Evolutionary conservation across 2,888 invertebrate species (phyloP).

Genomic region (Alloscopus bannaensis): DNA sequence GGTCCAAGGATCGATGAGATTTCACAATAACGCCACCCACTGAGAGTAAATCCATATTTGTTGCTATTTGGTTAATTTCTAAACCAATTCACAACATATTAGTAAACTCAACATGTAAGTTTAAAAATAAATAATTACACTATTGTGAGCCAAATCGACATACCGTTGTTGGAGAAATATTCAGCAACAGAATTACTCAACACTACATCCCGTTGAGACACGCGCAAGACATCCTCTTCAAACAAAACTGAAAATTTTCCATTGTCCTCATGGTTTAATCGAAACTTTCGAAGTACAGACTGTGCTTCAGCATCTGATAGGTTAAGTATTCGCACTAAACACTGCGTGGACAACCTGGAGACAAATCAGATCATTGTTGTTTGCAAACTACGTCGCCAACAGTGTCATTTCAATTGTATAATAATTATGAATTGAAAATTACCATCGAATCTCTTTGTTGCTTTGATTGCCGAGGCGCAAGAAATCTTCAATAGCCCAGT

Average conservation of each 20-base stretch:
- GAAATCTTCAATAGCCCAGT: conserved; percentile 52
- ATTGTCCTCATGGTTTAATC: conserved; percentile 2
- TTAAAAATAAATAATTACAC: background rate
- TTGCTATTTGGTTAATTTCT: conserved; percentile 40
- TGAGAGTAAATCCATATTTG: conserved; percentile 38
- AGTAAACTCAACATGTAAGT: background rate
- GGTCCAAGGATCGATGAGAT: conserved; percentile 28
- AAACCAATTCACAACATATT: background rate
- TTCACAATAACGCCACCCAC: conserved; percentile 62
- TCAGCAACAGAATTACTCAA: conserved; percentile 26
- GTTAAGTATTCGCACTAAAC: conserved; percentile 30
- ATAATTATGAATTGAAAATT: conserved; percentile 3
- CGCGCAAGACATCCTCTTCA: conserved; percentile 14
- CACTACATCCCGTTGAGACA: background rate
- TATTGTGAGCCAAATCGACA: background rate
- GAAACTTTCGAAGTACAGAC: conserved; percentile 17
- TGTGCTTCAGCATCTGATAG: conserved; percentile 36
- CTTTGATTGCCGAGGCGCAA: background rate
- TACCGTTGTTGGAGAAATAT: conserved; percentile 40
- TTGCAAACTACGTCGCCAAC: too few species aligned
- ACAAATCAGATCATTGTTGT: background rate
- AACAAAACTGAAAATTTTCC: background rate
- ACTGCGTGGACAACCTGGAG: conserved; percentile 32
- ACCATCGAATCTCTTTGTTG: conserved; percentile 50
- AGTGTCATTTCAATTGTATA: conserved; percentile 1